Base-by-base conservation (phyloP, 2,113 vertebrate genomes). In the Pluvialis apricaria region DNA sequence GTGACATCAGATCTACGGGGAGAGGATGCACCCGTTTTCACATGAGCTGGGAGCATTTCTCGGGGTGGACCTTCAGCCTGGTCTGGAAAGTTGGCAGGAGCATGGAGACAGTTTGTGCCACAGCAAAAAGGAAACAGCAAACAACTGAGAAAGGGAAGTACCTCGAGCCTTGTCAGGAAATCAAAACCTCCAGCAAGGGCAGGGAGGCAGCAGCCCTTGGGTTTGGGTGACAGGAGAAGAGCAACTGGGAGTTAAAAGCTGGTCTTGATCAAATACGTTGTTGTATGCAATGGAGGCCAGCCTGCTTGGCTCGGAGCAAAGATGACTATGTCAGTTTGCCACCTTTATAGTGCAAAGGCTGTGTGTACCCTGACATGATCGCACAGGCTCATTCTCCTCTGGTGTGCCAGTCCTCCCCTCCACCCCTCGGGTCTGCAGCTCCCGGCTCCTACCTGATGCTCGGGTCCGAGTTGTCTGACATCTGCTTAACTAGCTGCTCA, bases 391-490 rank as follows among this genome's bases (percentile, higher is more conserved):
- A 1, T 78, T 58, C 65, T 69, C 47, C 70, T 85, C 70, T 24
- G 5, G 7, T 5, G 31, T 51, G 69, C 52, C 77, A 69, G 21
- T 11, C 57, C 77, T 76, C 31, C 80, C 86, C 76, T 68, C 31
- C 64, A 38, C 10, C 79, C 64, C 57, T 58, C 0, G 1, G 22
- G 1, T 62, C 64, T 75, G 76, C 25, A 24, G 29, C 45, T 88
- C 82, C 72, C 83, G 82, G 65, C 70, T 87, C 92, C 95, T 91
- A 82, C 94, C 86, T 91, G 82, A 24, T 60, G 21, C 16, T 82
- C 70, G 47, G 25, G 62, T 65, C 57, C 5, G 3, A 45, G 60
- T 5, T 83, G 60, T 47, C 72, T 73, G 82, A 51, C 79, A 81
- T 70, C 82, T 81, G 51, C 65, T 69, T 55, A 76, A 65, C 65